phyloP scores from a whole-genome alignment of 2,888 invertebrate genomes.

The Phaedon cochleariae region DNA sequence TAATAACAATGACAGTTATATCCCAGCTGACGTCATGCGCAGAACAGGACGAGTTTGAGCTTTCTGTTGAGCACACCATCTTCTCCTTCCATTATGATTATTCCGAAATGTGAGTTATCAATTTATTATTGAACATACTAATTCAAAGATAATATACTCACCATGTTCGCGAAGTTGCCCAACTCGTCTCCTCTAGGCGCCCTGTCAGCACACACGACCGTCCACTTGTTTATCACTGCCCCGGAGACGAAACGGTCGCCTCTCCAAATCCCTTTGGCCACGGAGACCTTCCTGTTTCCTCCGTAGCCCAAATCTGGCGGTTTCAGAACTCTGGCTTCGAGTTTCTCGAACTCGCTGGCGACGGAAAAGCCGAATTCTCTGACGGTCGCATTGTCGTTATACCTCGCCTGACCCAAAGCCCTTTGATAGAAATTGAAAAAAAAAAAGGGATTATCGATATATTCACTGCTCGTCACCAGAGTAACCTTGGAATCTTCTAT shows the following conservation, averaged over 20 bases:
- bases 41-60: too few species aligned
- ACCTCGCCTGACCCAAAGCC: conserved; percentile 41
- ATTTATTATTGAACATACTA: neutral
- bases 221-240: conserved; percentile 60
- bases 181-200: conserved; percentile 42
- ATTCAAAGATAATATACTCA: conserved; percentile 47
- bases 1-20: too few species aligned
- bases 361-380: conserved; percentile 86
- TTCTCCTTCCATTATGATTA: too few species aligned
- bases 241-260: conserved; percentile 58
- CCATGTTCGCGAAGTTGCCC: conserved; percentile 50
- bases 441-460: neutral
- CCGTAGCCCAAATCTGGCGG: conserved; percentile 82
- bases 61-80: too few species aligned
- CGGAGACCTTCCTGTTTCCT: conserved; percentile 50
- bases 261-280: conserved; percentile 63
- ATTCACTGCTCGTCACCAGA: too few species aligned
- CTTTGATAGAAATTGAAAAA: neutral
- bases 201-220: conserved; percentile 60
- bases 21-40: too few species aligned
- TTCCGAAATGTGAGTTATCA: neutral
- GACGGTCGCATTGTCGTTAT: conserved; percentile 66
- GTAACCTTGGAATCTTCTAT: too few species aligned
- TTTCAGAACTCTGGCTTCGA: conserved; percentile 79
- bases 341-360: conserved; percentile 74